phyloP scores from a whole-genome alignment of 2,888 invertebrate genomes.

The Melinopterus prodromus region DNA sequence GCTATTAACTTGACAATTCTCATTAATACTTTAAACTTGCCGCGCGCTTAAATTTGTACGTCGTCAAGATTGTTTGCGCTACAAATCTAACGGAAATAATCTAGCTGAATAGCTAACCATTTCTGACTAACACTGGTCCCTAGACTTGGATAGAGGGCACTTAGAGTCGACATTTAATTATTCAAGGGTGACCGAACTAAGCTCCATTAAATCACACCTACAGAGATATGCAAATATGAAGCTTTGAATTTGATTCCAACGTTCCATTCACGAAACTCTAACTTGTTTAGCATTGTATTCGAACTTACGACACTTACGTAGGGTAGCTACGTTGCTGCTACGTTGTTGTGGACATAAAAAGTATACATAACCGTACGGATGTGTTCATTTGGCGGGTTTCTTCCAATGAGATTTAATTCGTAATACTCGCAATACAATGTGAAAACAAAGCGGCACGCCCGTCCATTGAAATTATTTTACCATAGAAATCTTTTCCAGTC shows the following conservation, averaged over 20 bases:
- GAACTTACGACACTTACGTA: not conserved
- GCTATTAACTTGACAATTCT: not conserved
- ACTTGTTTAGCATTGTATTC: not conserved
- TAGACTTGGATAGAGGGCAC: not conserved
- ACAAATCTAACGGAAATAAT: not conserved
- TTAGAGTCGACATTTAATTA: not conserved
- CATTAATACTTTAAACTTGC: not conserved
- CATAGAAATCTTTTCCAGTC: no score
- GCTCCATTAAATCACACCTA: not conserved
- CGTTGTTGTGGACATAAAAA: not conserved
- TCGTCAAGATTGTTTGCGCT: not conserved
- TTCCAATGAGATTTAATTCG: no score
- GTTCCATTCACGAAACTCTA: not conserved
- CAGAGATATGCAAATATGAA: slow-evolving; percentile 4
- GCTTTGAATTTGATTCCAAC: not conserved
- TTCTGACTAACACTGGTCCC: not conserved
- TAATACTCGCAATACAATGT: no score
- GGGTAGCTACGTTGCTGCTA: not conserved
- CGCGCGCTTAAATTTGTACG: not conserved
- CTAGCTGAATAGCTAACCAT: not conserved
- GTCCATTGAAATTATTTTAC: no score
- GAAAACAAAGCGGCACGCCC: no score
- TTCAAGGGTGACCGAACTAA: not conserved
- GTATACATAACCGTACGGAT: not conserved
- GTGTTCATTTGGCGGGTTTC: no score